phyloP scores from a whole-genome alignment of 2,888 invertebrate species.

The Oegoconia quadripuncta region DNA sequence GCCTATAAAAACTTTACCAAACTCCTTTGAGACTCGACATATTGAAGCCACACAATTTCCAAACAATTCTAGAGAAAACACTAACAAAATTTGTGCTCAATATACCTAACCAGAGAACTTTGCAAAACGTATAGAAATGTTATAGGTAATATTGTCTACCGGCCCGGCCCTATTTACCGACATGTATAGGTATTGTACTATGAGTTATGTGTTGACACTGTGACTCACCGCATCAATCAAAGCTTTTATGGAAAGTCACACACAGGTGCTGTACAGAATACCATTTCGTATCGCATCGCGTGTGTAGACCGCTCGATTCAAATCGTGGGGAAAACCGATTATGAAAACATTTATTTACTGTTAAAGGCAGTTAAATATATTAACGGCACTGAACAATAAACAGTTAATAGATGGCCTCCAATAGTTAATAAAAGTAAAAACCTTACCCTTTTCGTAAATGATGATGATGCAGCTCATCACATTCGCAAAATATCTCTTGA shows the following conservation, averaged over 20 bases:
- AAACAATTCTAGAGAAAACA: conserved; percentile 4
- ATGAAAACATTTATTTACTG: conserved; percentile 15
- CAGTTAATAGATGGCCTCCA: neutral
- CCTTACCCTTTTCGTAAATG: conserved; percentile 37
- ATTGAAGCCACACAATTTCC: conserved; percentile 1
- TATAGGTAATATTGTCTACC: no score
- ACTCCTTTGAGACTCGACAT: neutral
- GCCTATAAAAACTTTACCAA: conserved; percentile 5
- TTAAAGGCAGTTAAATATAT: neutral
- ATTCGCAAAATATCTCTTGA: conserved; percentile 24
- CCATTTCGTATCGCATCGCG: conserved; percentile 37
- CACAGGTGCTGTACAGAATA: conserved; percentile 2
- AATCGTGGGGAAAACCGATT: conserved; percentile 29
- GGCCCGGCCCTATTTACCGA: no score
- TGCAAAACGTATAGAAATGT: no score
- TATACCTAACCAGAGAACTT: no score
- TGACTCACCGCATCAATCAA: conserved; percentile 15
- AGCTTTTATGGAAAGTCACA: conserved; percentile 12
- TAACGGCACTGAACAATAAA: neutral
- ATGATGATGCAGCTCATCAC: conserved; percentile 26
- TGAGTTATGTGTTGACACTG: neutral
- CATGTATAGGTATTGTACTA: no score
- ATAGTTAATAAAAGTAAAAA: conserved; percentile 12
- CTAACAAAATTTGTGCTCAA: neutral
- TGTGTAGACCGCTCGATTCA: conserved; percentile 30